These are phyloP conservation scores for Parasteatoda lunata DNA, from an alignment of 2,888 invertebrate genomes.

Conservation along the genomic window DNA sequence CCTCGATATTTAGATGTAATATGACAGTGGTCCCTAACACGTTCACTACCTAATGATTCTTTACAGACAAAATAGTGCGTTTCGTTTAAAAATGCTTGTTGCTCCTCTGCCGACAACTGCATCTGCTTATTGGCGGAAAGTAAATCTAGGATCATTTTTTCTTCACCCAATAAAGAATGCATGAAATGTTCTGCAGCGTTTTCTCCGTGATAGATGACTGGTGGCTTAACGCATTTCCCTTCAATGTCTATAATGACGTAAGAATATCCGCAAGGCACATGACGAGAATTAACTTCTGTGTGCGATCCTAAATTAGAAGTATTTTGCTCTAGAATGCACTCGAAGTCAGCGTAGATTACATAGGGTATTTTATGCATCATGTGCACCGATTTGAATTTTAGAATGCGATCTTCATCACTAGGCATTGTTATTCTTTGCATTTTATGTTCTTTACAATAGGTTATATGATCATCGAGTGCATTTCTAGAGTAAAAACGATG, in stretches of 20 bases:
- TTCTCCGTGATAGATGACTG: conserved; percentile 17
- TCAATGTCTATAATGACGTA: conserved; percentile 11
- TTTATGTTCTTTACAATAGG: background rate
- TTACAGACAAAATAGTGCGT: conserved; percentile 12
- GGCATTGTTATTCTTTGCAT: conserved; percentile 10
- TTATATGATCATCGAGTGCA: background rate
- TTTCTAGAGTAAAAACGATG: conserved; percentile 13
- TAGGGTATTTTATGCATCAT: background rate
- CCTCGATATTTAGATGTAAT: background rate
- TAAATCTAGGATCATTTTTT: background rate
- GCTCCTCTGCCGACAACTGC: background rate
- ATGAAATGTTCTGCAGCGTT: background rate
- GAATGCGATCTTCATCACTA: background rate
- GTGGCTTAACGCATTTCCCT: background rate
- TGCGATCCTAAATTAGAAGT: background rate
- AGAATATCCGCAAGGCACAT: conserved; percentile 7
- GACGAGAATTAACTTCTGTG: background rate
- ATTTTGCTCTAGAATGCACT: conserved; percentile 4
- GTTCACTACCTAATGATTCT: background rate
- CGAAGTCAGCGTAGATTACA: conserved; percentile 15
- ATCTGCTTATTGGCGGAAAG: background rate
- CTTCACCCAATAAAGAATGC: conserved; percentile 3
- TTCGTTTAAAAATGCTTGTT: background rate
- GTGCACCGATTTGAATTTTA: background rate
- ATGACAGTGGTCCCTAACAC: conserved; percentile 2